Conservation (phyloP, 2,888 invertebrate genomes). For the Autographa pulchrina region DNA sequence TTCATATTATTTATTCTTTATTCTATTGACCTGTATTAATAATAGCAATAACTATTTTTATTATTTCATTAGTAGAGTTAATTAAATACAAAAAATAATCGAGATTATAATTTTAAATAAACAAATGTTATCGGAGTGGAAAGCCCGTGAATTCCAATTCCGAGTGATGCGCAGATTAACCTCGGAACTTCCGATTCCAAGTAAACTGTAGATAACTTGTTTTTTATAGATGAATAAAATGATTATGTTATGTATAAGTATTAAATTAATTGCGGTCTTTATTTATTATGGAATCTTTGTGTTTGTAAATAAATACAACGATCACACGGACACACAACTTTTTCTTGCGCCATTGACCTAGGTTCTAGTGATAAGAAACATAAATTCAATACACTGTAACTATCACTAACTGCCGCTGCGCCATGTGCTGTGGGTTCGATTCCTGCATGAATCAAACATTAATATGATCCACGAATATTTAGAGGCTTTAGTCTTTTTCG, state of each 20-base stretch:
- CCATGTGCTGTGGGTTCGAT: background rate
- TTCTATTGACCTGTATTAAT: constrained; percentile 7
- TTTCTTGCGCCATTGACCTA: constrained; percentile 7
- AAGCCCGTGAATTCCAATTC: constrained; percentile 22
- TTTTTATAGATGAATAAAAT: constrained; percentile 19
- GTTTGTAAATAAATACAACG: background rate
- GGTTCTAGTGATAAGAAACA: constrained; percentile 3
- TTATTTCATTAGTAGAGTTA: background rate
- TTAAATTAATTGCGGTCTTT: background rate
- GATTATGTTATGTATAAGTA: background rate
- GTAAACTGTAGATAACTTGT: constrained; percentile 23
- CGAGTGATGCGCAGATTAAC: constrained; percentile 14
- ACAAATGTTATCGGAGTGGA: constrained; percentile 22
- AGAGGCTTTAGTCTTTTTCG: too few relatives aligned
- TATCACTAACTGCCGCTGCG: background rate
- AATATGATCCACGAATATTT: background rate
- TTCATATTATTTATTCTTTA: constrained; percentile 10
- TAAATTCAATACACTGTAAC: background rate
- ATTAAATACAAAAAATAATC: background rate
- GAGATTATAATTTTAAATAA: background rate
- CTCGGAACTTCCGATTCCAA: constrained; percentile 32
- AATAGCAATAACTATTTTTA: background rate
- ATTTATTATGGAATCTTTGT: background rate
- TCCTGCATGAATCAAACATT: background rate
- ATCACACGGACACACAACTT: background rate